These are phyloP conservation scores for Mycogona germanica DNA, from an alignment of 2,888 invertebrate species.

Conservation along the genomic window DNA sequence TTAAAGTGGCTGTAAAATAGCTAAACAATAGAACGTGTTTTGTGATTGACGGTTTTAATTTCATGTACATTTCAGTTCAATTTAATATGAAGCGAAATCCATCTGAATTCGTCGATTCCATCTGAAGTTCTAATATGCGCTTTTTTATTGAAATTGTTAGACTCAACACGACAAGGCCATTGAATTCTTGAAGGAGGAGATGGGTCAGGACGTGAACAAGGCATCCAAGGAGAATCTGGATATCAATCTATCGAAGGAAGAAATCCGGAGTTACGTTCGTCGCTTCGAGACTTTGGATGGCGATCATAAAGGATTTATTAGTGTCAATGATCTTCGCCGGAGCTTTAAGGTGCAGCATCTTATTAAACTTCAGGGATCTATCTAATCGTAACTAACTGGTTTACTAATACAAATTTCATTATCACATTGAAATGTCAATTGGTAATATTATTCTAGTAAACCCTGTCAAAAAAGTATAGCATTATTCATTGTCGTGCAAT, in stretches of 20 bases:
- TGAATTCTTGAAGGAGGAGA: slow-evolving; percentile 83
- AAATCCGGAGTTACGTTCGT: slow-evolving; percentile 86
- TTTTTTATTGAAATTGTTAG: slow-evolving; percentile 40
- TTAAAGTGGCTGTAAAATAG: too few species aligned
- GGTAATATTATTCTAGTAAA: neutral
- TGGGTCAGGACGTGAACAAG: slow-evolving; percentile 91
- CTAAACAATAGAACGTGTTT: too few species aligned
- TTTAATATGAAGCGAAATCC: neutral
- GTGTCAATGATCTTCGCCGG: slow-evolving; percentile 90
- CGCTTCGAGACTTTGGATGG: slow-evolving; percentile 92
- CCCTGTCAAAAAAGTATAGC: too few species aligned
- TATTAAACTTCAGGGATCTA: neutral
- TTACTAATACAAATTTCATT: neutral
- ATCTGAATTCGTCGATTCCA: too few species aligned
- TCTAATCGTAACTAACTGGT: neutral
- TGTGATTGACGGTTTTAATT: too few species aligned
- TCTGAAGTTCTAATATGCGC: neutral
- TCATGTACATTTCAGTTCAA: neutral
- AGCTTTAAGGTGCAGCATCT: slow-evolving; percentile 93
- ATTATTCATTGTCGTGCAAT: too few species aligned
- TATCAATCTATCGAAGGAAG: slow-evolving; percentile 83
- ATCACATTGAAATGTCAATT: neutral
- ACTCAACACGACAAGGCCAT: slow-evolving; percentile 67
- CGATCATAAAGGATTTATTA: slow-evolving; percentile 95
- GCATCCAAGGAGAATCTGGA: slow-evolving; percentile 75